These are phyloP conservation scores for Pteronura brasiliensis DNA, from an alignment of 2,113 vertebrate genomes.

Conservation along the genomic window DNA sequence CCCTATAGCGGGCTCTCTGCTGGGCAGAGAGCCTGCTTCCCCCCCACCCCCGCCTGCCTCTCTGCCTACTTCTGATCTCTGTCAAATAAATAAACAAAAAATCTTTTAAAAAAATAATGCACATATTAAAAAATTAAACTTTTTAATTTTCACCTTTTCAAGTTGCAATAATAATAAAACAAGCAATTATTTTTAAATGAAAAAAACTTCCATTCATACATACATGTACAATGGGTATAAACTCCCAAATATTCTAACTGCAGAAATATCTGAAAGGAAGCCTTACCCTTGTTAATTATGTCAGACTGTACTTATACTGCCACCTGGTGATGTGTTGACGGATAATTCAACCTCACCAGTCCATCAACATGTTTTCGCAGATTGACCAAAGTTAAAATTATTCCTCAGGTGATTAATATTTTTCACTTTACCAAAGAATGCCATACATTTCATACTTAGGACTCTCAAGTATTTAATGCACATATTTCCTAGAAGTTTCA, in stretches of 20 bases:
- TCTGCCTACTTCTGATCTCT: too few relatives aligned
- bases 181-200: not conserved
- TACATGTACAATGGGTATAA: not conserved
- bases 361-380: not conserved
- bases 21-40: too few relatives aligned
- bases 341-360: not conserved
- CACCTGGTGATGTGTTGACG: conserved; percentile 22
- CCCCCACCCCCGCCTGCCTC: too few relatives aligned
- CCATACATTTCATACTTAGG: not conserved
- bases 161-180: not conserved
- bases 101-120: not conserved
- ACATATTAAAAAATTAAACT: not conserved
- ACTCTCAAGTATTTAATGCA: not conserved
- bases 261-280: not conserved
- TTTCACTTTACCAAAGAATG: not conserved
- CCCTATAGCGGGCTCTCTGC: too few relatives aligned
- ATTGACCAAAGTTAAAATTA: not conserved
- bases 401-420: not conserved
- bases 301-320: conserved; percentile 51
- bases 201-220: not conserved
- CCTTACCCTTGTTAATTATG: not conserved
- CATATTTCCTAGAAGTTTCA: not conserved
- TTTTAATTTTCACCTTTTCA: not conserved
- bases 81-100: too few relatives aligned
- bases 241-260: not conserved